Base-by-base conservation (phyloP, 2,888 invertebrate species). In the Rhagonycha lutea region DNA sequence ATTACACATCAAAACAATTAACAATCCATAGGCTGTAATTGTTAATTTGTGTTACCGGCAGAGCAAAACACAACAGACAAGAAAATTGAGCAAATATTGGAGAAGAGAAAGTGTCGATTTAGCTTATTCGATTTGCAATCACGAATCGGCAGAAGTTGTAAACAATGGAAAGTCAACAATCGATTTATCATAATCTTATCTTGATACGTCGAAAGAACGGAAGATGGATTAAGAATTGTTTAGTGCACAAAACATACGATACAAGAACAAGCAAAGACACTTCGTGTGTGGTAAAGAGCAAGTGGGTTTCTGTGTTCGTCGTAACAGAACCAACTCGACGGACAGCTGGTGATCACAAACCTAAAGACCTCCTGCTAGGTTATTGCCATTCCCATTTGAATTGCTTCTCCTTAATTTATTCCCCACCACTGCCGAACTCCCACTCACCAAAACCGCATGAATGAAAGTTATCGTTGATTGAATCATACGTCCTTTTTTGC, bases 391-490 rank as follows among this genome's bases (percentile, higher is more conserved):
- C 78, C 79, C 77, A 76, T 72, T 23, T 29, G 61, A 61, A 63
- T 29, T 29, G 62, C 74, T 61, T 60, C 68, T 68, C 71, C 71
- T 75, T 69, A 73, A 73, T 70, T 71, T 69, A 61, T 18, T 75
- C 75, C 74, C 78, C 76, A 73, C 76, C 71, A 47, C 24, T n/a
- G 26, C 10, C 18, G 32, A 29, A 67, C 76, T 79, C 80, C 77
- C 78, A 72, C 77, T 72, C 79, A 72, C 74, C 23, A 71, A 68
- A 69, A 69, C 78, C 75, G 80, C 80, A 80, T 80, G 80, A 80
- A 80, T 80, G 80, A 80, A 80, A 77, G 75, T 77, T 78, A 80
- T 80, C 80, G 74, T 80, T 79, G 79, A 80, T 80, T 80, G 80
- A 80, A 80, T 80, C 79, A 78, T 77, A 78, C 74, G 73, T 78